phyloP scores from a whole-genome alignment of 2,797 vertebrate species.

The Carcharodon carcharias region DNA sequence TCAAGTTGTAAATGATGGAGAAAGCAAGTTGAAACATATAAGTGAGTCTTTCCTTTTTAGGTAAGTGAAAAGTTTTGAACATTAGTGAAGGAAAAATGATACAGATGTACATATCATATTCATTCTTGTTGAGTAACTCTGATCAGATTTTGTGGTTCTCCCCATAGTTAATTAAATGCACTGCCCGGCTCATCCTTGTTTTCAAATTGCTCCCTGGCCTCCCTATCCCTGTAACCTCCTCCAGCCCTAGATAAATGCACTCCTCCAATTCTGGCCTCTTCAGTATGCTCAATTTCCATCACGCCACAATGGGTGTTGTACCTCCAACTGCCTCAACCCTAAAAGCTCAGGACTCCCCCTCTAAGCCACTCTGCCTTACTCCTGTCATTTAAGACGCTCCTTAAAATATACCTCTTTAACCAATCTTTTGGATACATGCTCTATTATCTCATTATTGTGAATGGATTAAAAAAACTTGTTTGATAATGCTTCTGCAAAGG shows the following conservation, averaged over 20 bases:
- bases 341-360: no score
- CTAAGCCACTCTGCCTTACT: not conserved
- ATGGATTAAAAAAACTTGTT: not conserved
- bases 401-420: not conserved
- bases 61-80: not conserved
- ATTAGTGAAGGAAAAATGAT: not conserved
- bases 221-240: not conserved
- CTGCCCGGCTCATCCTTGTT: not conserved
- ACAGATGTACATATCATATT: not conserved
- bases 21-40: no score
- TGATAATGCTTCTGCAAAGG: not conserved
- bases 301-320: no score
- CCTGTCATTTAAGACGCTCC: not conserved
- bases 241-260: not conserved
- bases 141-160: not conserved
- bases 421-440: no score
- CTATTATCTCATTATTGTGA: not conserved
- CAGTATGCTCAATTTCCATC: not conserved
- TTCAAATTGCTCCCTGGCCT: not conserved
- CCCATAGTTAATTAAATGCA: not conserved
- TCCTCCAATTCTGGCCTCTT: not conserved
- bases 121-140: not conserved
- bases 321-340: no score
- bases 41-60: not conserved
- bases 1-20: not conserved